Evolutionary conservation across 64 coral and sea anemone genomes (phyloP).

Genomic region (Exaiptasia diaphana): DNA sequence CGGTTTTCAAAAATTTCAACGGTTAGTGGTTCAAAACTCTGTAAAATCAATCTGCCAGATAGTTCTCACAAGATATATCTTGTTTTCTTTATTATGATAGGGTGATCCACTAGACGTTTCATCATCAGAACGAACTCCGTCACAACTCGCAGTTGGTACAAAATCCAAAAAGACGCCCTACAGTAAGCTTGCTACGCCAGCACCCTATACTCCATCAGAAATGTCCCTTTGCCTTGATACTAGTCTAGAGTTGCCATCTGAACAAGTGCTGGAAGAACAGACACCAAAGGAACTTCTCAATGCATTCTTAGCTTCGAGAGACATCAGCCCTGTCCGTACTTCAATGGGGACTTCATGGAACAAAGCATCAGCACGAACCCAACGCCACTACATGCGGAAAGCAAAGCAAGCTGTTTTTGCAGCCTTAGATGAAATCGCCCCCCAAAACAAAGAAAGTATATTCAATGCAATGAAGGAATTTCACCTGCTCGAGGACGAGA

Average conservation of each 20-base stretch:
- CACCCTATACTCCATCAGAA: background rate
- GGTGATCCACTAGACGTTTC: background rate
- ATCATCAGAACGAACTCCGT: no score
- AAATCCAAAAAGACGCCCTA: no score
- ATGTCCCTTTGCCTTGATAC: background rate
- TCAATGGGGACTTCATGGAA: background rate
- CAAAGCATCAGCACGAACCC: slow-evolving; percentile 10
- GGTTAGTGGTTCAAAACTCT: background rate
- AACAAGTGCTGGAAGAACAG: background rate
- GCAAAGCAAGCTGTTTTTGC: slow-evolving; percentile 28
- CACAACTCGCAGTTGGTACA: no score
- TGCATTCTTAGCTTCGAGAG: slow-evolving; percentile 12
- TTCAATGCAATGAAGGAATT: slow-evolving; percentile 4
- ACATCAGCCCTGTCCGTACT: slow-evolving; percentile 37
- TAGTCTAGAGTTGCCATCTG: background rate
- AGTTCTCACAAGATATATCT: no score
- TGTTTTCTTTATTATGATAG: no score
- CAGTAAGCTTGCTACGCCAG: no score
- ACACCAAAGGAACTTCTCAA: background rate
- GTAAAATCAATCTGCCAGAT: no score
- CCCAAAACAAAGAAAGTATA: slow-evolving; percentile 12
- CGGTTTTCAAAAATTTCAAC: background rate
- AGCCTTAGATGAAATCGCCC: slow-evolving; percentile 22
- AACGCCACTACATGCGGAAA: slow-evolving; percentile 24
- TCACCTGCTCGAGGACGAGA: background rate